These are phyloP conservation scores for Saccopteryx leptura DNA, from an alignment of 2,113 vertebrate species.

Conservation along the genomic window DNA sequence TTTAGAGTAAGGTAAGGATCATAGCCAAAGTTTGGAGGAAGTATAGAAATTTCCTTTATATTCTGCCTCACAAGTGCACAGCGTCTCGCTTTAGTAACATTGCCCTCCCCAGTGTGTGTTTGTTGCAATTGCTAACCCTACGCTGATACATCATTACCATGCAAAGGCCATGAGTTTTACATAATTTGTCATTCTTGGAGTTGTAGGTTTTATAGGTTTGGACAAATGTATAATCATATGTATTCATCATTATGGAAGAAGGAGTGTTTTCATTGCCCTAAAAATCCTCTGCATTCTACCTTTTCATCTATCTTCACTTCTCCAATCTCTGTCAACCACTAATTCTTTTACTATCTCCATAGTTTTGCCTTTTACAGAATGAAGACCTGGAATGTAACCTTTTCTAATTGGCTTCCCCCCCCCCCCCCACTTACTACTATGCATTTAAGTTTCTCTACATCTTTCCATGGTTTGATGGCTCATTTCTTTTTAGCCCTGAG, in stretches of 20 bases:
- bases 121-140: background rate
- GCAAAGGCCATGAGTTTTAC: background rate
- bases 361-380: background rate
- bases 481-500: background rate
- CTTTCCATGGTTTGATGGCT: background rate
- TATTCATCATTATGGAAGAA: background rate
- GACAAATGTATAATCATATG: background rate
- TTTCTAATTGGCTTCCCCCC: background rate
- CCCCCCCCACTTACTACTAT: background rate
- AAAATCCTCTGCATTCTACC: background rate
- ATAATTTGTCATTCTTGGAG: background rate
- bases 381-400: background rate
- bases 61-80: background rate
- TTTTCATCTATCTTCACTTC: background rate
- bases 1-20: background rate
- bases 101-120: too few relatives aligned
- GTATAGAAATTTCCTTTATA: background rate
- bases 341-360: background rate
- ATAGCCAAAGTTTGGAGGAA: background rate
- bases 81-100: background rate
- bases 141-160: background rate
- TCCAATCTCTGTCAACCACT: too few relatives aligned
- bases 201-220: background rate
- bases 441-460: background rate
- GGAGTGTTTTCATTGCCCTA: background rate